phyloP scores from a whole-genome alignment of 2,113 vertebrate genomes.

The Dromas ardeola region DNA sequence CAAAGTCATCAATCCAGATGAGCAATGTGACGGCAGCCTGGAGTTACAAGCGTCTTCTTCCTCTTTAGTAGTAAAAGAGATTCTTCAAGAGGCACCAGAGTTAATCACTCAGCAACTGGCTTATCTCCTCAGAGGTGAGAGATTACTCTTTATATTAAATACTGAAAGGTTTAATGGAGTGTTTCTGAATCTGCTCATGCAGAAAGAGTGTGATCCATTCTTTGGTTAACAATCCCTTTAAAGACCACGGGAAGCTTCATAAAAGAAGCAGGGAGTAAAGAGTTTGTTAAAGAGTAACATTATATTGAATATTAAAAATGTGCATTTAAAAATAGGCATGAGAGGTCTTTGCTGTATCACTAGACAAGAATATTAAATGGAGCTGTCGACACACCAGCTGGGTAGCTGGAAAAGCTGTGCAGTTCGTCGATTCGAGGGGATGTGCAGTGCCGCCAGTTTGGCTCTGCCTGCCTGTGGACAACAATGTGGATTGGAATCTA shows the following conservation, averaged over 20 bases:
- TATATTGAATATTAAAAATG: slow-evolving; percentile 82
- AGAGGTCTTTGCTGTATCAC: slow-evolving; percentile 65
- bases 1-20: slow-evolving; percentile 85
- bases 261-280: slow-evolving; percentile 86
- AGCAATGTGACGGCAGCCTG: slow-evolving; percentile 73
- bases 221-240: slow-evolving; percentile 92
- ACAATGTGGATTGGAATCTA: slow-evolving; percentile 54
- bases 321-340: slow-evolving; percentile 79
- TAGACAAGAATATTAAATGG: slow-evolving; percentile 74
- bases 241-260: slow-evolving; percentile 84
- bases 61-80: slow-evolving; percentile 85
- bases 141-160: slow-evolving; percentile 75
- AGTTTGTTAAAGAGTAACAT: slow-evolving; percentile 85
- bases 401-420: slow-evolving; percentile 49
- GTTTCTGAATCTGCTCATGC: slow-evolving; percentile 83
- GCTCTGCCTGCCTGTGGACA: slow-evolving; percentile 24
- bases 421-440: slow-evolving; percentile 38
- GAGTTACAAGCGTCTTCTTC: slow-evolving; percentile 74
- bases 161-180: slow-evolving; percentile 89
- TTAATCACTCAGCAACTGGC: slow-evolving; percentile 87
- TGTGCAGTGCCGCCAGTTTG: background rate
- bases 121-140: slow-evolving; percentile 94
- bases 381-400: slow-evolving; percentile 51
- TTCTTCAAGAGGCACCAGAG: slow-evolving; percentile 91
- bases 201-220: slow-evolving; percentile 86